Base-by-base conservation (phyloP, 2,888 invertebrate genomes). In the Drosophila anomelani region DNA sequence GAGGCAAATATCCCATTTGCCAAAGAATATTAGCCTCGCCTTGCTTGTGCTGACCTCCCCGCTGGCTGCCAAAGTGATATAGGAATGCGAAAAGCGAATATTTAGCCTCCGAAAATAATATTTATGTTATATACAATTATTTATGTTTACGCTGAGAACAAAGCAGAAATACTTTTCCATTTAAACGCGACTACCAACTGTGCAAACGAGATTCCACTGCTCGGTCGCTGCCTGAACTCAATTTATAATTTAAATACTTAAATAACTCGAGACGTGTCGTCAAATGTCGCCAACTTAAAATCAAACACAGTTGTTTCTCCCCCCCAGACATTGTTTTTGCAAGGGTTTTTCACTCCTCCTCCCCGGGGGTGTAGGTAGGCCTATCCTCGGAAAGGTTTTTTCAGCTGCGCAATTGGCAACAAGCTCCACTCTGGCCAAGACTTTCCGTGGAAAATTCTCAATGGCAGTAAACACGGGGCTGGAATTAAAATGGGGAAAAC, bases 161-260 rank as follows among this genome's bases (percentile, higher is more conserved):
- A 59, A 59, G 26, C 34, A 58, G 17, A 36, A 71, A 72, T 59
- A 41, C 44, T 46, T 63, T 63, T 71, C 56, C 63, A 71, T 51
- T 32, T 56, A 32, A 63, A 56, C 23, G 44, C 72, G 43, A 59
- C 41, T 68, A 60, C 66, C 83, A 83, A 80, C 81, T 83, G 83
- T 86, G 34, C 60, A 84, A 83, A 83, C 70, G 53, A 78, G 75
- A 80, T 82, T 85, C 77, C 66, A 64, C n/a, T 15, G 67, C 62
- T 41, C 47, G 55, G 36, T 46, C 70, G 61, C 61, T 46, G 73
- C 51, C 49, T 67, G 67, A 75, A 66, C 77, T 81, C 64, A 72
- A 79, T 64, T 56, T 26, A 71, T 26, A 71, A 71, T 61, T 57
- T 20, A 66, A 61, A 60, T 56, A 61, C 38, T 36, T 69, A 69